phyloP scores from a whole-genome alignment of 2,888 invertebrate species.

The Ypsolopha scabrella region DNA sequence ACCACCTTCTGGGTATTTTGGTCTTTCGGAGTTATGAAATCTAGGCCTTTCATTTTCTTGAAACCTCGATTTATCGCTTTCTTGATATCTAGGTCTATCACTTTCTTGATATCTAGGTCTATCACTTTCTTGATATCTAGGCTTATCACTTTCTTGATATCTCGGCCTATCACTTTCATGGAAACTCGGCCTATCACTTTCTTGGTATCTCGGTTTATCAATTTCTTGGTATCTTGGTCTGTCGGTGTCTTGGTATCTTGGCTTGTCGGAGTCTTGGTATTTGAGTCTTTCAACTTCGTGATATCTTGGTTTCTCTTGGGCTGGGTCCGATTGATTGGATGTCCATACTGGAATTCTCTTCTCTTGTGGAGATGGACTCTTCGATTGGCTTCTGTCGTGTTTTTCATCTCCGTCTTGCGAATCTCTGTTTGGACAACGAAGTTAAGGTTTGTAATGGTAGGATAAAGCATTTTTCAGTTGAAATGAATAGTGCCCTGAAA shows the following conservation, averaged over 20 bases:
- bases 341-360: not conserved
- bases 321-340: not conserved
- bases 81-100: not conserved
- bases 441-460: too few species aligned
- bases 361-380: constrained; percentile 33
- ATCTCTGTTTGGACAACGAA: constrained; percentile 22
- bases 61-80: not conserved
- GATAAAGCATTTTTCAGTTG: too few species aligned
- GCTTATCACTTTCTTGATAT: not conserved
- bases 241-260: too few species aligned
- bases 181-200: not conserved
- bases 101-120: not conserved
- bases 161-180: not conserved
- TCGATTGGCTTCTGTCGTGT: constrained; percentile 30
- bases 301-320: not conserved
- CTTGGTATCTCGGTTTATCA: not conserved
- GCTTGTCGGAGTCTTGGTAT: too few species aligned
- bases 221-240: not conserved
- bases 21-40: not conserved
- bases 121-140: not conserved
- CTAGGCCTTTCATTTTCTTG: too few species aligned
- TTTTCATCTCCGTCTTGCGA: constrained; percentile 34
- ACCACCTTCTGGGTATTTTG: not conserved
- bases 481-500: too few species aligned
- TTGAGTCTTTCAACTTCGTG: too few species aligned